Base-by-base conservation (phyloP, 1,140 invertebrate genomes). In the Calliphora vicina region DNA sequence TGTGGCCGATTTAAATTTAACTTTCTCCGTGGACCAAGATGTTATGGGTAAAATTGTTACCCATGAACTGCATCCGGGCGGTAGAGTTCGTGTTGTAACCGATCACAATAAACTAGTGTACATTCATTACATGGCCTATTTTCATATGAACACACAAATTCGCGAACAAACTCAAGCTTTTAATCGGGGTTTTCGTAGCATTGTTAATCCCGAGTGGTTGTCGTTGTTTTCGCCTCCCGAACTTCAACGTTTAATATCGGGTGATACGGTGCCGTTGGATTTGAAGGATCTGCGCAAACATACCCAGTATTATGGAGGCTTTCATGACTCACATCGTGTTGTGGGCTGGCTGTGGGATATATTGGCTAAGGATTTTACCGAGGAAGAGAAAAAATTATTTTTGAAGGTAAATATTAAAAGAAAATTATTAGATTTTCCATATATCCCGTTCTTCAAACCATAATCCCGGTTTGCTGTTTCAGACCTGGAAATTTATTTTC, bases 331-430 rank as follows among this genome's bases (percentile, higher is more conserved):
- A 84, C 99, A 99, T 92, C 93, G 97, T 85, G 97, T 99, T 57
- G 96, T 99, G 17, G 95, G 96, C 87, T 99, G 99, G 99, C 92
- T 99, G 15, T 99, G 99, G 99, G 97, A 99, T 91, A 97, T 99
- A 85, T 91, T 99, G 29, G 96, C 98, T 86, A 96, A 97, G 87
- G 98, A 99, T 91, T 99, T 99, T 91, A 95, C 93, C 12, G 95
- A 97, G 90, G 94, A 97, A 80, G 99, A 99, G 91, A 94, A 96
- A 84, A 94, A 95, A 86, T 93, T 99, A 84, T 99, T 99, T 92
- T 92, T 99, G 0, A 99, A 99, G 93, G 93, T 94, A 85, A 23
- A 73, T 82, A 27, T n/a, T n/a, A n/a, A n/a, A n/a, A n/a, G n/a
- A n/a, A n/a, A n/a, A n/a, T n/a, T n/a, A n/a, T n/a, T n/a, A n/a